Conservation (phyloP, 2,113 vertebrate species). For the Stegostoma tigrinum region DNA sequence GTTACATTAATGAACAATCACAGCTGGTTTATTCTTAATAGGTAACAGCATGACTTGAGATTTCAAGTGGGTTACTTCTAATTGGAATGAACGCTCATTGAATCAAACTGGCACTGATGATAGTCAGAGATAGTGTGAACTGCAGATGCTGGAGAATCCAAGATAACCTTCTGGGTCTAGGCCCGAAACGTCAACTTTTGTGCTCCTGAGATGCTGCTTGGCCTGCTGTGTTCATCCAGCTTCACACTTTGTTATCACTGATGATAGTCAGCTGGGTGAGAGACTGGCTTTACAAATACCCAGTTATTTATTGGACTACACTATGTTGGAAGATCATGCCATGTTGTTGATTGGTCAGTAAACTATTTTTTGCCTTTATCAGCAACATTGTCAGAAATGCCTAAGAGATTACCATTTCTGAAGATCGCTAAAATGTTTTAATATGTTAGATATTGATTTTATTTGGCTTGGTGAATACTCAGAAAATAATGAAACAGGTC, state of each 20-base stretch:
- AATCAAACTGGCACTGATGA: neutral
- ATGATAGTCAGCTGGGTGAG: neutral
- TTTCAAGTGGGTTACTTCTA: neutral
- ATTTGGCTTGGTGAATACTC: neutral
- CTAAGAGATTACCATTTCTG: neutral
- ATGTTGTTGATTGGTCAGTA: neutral
- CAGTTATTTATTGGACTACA: neutral
- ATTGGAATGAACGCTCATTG: neutral
- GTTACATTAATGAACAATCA: neutral
- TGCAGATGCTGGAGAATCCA: too few species aligned
- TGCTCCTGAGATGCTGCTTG: too few species aligned
- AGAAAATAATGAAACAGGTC: neutral
- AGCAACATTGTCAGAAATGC: neutral
- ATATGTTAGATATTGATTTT: neutral
- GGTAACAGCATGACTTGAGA: neutral
- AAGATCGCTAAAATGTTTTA: neutral
- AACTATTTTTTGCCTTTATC: neutral
- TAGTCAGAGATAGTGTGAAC: too few species aligned
- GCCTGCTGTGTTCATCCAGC: too few species aligned
- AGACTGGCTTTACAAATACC: neutral
- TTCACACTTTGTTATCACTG: too few species aligned
- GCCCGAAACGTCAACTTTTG: too few species aligned
- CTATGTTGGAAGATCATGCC: neutral
- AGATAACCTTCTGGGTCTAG: too few species aligned
- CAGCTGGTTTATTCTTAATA: neutral